Percentiles rank a stretch among this genome's conserved stretches.
Conservation (phyloP, 2,888 invertebrate species). For the Tachina grossa region DNA sequence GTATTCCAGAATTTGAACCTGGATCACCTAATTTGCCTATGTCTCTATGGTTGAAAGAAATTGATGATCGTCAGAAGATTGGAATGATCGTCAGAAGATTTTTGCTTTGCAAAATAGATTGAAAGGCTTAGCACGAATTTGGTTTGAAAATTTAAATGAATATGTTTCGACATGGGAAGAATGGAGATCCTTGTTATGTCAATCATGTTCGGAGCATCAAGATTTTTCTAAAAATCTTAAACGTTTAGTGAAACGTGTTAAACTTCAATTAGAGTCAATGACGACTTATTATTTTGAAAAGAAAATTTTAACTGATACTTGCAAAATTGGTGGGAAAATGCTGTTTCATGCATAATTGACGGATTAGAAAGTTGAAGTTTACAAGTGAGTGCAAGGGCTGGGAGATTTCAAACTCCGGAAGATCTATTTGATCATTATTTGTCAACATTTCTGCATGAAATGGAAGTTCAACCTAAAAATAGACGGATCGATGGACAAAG, state of each 20-base stretch:
- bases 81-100: background rate
- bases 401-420: constrained; percentile 11
- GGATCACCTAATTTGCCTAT: background rate
- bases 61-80: too few relatives aligned
- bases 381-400: constrained; percentile 3
- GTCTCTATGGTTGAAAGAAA: constrained; percentile 7
- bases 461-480: background rate
- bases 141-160: background rate
- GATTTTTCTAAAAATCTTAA: constrained; percentile 19
- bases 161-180: constrained; percentile 6
- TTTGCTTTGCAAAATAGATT: constrained; percentile 16
- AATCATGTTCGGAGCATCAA: constrained; percentile 10
- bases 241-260: constrained; percentile 1
- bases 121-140: background rate
- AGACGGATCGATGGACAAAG: background rate
- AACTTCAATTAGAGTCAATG: background rate
- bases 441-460: background rate
- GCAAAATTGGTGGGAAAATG: background rate
- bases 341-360: constrained; percentile 17
- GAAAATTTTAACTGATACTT: background rate
- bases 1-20: background rate
- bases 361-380: background rate
- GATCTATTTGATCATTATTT: constrained; percentile 13
- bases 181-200: background rate
- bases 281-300: constrained; percentile 11